Evolutionary conservation across 2,888 invertebrate genomes (phyloP).

Genomic region (Nephrotoma flavescens): DNA sequence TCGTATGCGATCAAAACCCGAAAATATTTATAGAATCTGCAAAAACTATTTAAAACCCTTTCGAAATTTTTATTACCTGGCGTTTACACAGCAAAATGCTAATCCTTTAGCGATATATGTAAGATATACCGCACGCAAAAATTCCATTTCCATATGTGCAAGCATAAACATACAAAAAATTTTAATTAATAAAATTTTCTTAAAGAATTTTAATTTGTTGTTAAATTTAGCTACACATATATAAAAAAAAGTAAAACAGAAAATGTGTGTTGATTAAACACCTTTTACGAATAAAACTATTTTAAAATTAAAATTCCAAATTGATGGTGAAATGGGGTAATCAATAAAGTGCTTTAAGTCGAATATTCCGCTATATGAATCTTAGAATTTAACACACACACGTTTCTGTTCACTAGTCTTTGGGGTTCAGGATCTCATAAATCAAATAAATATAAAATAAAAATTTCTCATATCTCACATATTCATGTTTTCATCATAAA

Average conservation of each 20-base stretch:
- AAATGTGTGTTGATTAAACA: neutral
- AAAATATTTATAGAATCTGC: neutral
- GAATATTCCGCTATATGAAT: neutral
- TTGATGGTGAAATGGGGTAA: neutral
- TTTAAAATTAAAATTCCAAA: neutral
- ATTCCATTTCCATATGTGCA: neutral
- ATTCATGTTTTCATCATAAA: neutral
- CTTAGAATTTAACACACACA: neutral
- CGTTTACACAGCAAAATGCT: neutral
- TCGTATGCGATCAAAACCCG: too few species aligned
- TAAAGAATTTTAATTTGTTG: neutral
- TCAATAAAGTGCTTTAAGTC: neutral
- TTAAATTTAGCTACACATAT: neutral
- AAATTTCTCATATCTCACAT: neutral
- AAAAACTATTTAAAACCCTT: neutral
- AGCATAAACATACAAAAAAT: neutral
- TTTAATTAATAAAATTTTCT: neutral
- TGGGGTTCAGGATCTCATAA: neutral
- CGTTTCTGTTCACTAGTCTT: neutral
- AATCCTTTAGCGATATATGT: neutral
- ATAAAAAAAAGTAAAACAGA: neutral
- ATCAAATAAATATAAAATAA: neutral
- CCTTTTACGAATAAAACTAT: neutral
- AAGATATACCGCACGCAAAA: neutral
- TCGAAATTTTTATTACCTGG: neutral